phyloP scores from a whole-genome alignment of 2,888 invertebrate species.

The Andricus quercusramuli region DNA sequence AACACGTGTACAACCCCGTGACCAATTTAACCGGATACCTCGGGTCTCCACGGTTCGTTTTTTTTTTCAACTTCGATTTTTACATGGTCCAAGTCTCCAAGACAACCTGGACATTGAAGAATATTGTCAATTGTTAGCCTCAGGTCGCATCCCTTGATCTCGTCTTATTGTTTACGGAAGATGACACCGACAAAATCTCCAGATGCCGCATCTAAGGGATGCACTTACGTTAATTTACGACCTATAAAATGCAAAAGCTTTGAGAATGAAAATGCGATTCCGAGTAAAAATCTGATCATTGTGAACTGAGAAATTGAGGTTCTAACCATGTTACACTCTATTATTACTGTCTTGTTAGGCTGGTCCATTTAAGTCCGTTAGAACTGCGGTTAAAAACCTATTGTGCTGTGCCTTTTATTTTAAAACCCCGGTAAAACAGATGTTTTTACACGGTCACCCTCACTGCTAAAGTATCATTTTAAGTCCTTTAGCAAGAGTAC shows the following conservation, averaged over 20 bases:
- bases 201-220: conserved; percentile 3
- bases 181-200: conserved; percentile 29
- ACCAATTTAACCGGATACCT: conserved; percentile 77
- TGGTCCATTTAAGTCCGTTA: no score
- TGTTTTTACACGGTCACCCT: no score
- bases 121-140: neutral
- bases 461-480: no score
- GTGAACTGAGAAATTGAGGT: neutral
- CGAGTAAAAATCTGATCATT: neutral
- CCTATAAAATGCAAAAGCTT: conserved; percentile 9
- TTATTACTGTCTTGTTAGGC: no score
- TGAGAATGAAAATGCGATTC: neutral
- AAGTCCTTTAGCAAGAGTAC: no score
- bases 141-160: conserved; percentile 6
- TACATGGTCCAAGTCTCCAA: conserved; percentile 11
- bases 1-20: conserved; percentile 73
- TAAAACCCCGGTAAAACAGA: no score
- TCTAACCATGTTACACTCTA: no score
- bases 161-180: conserved; percentile 19
- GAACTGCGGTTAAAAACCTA: no score
- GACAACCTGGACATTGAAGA: conserved; percentile 13
- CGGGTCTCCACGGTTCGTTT: conserved; percentile 49
- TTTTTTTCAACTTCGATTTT: conserved; percentile 38
- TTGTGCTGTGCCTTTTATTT: no score
- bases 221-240: neutral